Evolutionary conservation across 2,888 invertebrate species (phyloP).

Genomic region (Synergus umbraculus): DNA sequence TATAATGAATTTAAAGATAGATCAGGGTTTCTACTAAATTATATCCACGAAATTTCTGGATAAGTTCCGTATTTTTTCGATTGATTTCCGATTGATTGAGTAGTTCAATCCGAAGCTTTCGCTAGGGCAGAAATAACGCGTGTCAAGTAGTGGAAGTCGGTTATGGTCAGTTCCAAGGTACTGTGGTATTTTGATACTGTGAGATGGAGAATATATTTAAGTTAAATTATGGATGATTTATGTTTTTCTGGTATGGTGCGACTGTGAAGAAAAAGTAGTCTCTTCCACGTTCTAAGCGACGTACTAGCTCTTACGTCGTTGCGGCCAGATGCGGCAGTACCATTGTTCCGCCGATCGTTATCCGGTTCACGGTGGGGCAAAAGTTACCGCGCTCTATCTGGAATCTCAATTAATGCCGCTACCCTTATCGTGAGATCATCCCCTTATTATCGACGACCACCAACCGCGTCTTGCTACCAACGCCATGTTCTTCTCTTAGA

Average conservation of each 20-base stretch:
- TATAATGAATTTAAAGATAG: too few relatives aligned
- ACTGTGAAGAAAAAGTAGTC: constrained; percentile 23
- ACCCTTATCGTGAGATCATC: constrained; percentile 69
- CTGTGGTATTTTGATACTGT: too few relatives aligned
- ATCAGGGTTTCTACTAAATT: too few relatives aligned
- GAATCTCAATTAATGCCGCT: constrained; percentile 73
- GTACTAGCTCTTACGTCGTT: constrained; percentile 50
- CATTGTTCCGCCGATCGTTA: constrained; percentile 69
- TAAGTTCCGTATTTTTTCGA: too few relatives aligned
- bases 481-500: constrained; percentile 47
- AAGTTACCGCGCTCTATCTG: constrained; percentile 69
- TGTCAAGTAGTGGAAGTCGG: too few relatives aligned
- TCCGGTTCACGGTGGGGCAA: constrained; percentile 62
- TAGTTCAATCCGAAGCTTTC: too few relatives aligned
- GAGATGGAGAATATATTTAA: not conserved
- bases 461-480: constrained; percentile 54
- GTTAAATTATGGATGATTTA: not conserved
- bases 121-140: too few relatives aligned
- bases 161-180: too few relatives aligned
- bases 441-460: constrained; percentile 69
- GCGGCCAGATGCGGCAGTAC: constrained; percentile 58
- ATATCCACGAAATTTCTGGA: too few relatives aligned
- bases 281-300: constrained; percentile 48
- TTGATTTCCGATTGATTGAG: too few relatives aligned
- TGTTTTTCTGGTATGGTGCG: not conserved